Conservation (phyloP, 2,888 invertebrate genomes). For the Cheilosia grossa region DNA sequence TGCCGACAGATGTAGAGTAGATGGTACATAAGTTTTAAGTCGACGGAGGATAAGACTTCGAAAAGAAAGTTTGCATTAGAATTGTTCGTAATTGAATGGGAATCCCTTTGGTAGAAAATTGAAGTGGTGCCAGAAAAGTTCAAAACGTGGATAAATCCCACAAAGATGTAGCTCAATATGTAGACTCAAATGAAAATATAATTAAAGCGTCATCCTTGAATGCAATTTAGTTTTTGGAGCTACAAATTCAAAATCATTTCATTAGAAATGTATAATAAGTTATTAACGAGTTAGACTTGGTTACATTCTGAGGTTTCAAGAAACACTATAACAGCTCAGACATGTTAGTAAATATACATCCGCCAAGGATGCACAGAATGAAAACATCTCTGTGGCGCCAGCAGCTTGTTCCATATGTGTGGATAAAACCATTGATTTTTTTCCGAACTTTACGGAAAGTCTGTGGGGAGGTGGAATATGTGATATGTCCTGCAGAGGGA, state of each 20-base stretch:
- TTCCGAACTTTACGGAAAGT: not conserved
- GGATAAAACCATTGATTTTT: constrained; percentile 39
- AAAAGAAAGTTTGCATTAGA: constrained; percentile 23
- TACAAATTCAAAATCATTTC: constrained; percentile 14
- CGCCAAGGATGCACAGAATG: constrained; percentile 12
- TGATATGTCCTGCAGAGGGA: constrained; percentile 6
- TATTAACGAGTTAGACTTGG: constrained; percentile 11
- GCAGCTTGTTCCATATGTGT: constrained; percentile 9
- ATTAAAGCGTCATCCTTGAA: constrained; percentile 13
- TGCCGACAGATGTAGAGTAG: not conserved
- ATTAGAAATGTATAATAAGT: not conserved
- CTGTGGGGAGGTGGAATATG: not conserved
- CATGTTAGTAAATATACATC: constrained; percentile 44
- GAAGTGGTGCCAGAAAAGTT: constrained; percentile 34
- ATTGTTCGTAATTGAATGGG: constrained; percentile 53
- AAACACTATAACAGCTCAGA: constrained; percentile 11
- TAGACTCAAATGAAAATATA: not conserved
- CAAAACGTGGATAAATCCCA: not conserved
- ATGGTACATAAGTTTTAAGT: constrained; percentile 4
- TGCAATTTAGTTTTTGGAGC: constrained; percentile 3
- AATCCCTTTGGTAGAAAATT: constrained; percentile 36
- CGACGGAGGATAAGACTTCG: constrained; percentile 28
- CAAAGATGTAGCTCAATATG: not conserved
- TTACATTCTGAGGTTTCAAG: constrained; percentile 22
- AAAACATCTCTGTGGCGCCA: constrained; percentile 44